Evolutionary conservation across 2,113 vertebrate genomes (phyloP), one percentile per base, ranked within the genome.

Genomic region (Ceyx melanurus): DNA sequence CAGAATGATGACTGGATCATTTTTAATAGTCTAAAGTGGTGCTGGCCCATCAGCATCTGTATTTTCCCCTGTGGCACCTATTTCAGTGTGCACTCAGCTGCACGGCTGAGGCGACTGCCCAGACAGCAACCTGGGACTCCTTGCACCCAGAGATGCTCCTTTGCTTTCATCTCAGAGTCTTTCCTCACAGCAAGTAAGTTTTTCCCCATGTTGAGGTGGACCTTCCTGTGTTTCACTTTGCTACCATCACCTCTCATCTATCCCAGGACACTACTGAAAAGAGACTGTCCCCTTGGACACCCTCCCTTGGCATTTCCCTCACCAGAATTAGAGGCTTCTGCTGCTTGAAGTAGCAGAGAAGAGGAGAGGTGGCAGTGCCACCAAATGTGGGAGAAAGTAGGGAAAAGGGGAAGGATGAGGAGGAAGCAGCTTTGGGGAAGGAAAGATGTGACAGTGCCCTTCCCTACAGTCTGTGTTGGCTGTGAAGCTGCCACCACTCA

Each of bases 381-480:
- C 33, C 18, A 64, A 65, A 42, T 4, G 7, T 15, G 45, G 28
- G 56, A 40, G 22, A n/a, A 62, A 46, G 19, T 3, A 20, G 28
- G 67, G 33, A 67, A 54, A 29, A 33, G 66, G 23, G 14, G 22
- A 77, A 72, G 13, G 23, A 33, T 1, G 1, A 74, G 21, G 25
- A 74, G 13, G 48, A 80, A 4, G 26, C n/a, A 60, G 28, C 28
- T 15, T 70, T 45, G 58, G 25, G 22, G 45, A 46, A 70, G 21
- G 61, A 15, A 65, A 43, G 28, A 51, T 0, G 1, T 8, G 26
- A 20, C 45, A 42, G 29, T 15, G 25, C 53, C n/a, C 6, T 25
- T 18, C 12, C 35, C 23, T 2, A 3, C 33, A 9, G 26, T 45
- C 70, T 58, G 23, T 0, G 0, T 9, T 58, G 57, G 23, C n/a